Evolutionary conservation across 2,888 invertebrate species (phyloP).

Genomic region (Spodoptera exigua): DNA sequence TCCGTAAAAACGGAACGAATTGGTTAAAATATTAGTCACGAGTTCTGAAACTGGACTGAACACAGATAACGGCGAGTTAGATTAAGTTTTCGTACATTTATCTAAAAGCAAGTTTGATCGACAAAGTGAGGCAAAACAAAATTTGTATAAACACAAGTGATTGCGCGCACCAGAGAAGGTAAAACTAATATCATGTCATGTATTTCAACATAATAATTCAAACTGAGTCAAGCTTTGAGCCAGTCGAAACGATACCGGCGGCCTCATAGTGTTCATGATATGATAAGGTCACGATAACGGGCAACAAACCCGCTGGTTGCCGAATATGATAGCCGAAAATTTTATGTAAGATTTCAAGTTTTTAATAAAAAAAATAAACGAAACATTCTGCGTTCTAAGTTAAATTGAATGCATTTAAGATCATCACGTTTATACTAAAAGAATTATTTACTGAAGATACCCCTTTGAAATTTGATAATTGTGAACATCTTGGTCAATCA

Average conservation of each 20-base stretch:
- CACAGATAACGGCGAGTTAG: constrained; percentile 51
- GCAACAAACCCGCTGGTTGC: constrained; percentile 11
- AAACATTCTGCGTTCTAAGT: not conserved
- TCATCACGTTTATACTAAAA: constrained; percentile 2
- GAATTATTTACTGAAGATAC: constrained; percentile 34
- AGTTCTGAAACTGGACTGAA: constrained; percentile 45
- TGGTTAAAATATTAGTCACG: constrained; percentile 54
- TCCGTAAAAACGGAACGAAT: constrained; percentile 46
- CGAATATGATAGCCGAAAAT: constrained; percentile 2
- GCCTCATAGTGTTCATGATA: constrained; percentile 27
- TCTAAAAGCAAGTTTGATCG: constrained; percentile 49
- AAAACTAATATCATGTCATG: too few relatives aligned
- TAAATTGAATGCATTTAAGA: constrained; percentile 13
- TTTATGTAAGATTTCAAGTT: constrained; percentile 6
- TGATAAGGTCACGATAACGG: constrained; percentile 17
- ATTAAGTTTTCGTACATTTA: constrained; percentile 61
- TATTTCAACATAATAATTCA: not conserved
- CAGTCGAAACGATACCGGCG: constrained; percentile 30
- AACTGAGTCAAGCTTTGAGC: constrained; percentile 45
- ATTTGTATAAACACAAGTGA: constrained; percentile 10
- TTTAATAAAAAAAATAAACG: constrained; percentile 5
- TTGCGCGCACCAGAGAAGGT: constrained; percentile 2
- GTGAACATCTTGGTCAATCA: constrained; percentile 15
- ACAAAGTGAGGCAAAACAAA: constrained; percentile 22
- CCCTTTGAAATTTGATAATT: constrained; percentile 20